A percentile compares a stretch with the other conserved stretches of the same genome.
Conservation (phyloP, 2,113 vertebrate species). For the Xenopus borealis region DNA sequence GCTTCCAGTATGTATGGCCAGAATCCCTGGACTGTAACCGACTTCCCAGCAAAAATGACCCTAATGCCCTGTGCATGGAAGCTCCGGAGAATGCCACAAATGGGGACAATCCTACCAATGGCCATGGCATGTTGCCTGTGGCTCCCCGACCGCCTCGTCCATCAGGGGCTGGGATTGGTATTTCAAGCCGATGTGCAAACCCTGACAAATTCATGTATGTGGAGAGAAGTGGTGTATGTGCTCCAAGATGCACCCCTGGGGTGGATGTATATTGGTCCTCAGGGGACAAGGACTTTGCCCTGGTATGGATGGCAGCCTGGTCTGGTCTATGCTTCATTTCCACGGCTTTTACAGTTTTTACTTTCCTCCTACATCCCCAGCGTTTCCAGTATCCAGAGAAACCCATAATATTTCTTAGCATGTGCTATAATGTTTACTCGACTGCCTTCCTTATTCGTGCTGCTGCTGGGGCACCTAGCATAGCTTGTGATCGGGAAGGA, state of each 20-base stretch:
- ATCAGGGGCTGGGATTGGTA: slow-evolving; percentile 53
- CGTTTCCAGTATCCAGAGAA: slow-evolving; percentile 97
- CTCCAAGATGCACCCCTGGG: slow-evolving; percentile 81
- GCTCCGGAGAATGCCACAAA: slow-evolving; percentile 89
- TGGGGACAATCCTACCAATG: slow-evolving; percentile 68
- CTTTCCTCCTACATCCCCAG: slow-evolving; percentile 92
- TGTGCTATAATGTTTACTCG: slow-evolving; percentile 97
- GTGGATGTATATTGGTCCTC: slow-evolving; percentile 95
- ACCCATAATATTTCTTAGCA: slow-evolving; percentile 96
- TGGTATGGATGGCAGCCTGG: slow-evolving; percentile 96
- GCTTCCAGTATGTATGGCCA: slow-evolving; percentile 94
- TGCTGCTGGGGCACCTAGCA: slow-evolving; percentile 86
- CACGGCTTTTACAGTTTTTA: slow-evolving; percentile 93
- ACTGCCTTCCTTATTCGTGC: slow-evolving; percentile 95
- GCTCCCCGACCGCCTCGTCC: slow-evolving; percentile 71
- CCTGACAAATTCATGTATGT: slow-evolving; percentile 93
- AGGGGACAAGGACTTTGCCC: slow-evolving; percentile 94
- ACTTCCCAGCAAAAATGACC: slow-evolving; percentile 92
- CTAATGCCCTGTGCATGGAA: slow-evolving; percentile 95
- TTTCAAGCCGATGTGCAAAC: slow-evolving; percentile 78
- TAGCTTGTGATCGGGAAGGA: slow-evolving; percentile 89
- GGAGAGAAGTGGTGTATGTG: slow-evolving; percentile 87
- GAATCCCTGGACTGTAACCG: slow-evolving; percentile 88
- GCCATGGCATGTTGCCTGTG: slow-evolving; percentile 81
- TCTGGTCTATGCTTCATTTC: slow-evolving; percentile 92